phyloP scores from a whole-genome alignment of 2,888 invertebrate genomes.

The Neoitamus cyanurus region DNA sequence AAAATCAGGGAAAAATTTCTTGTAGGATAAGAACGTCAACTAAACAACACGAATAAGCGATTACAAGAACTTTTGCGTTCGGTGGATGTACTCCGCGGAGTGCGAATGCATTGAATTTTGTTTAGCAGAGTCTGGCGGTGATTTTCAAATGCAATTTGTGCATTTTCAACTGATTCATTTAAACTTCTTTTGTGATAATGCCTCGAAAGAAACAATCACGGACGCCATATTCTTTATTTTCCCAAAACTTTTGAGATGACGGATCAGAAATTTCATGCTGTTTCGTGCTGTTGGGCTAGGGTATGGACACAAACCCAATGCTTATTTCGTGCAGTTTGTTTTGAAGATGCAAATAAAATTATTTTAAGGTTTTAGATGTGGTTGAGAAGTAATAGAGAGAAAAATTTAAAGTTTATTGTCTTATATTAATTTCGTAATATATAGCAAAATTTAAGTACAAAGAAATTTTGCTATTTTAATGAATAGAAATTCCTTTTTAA shows the following conservation, averaged over 20 bases:
- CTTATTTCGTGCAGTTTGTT: neutral
- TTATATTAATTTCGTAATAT: no score
- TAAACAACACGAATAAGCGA: neutral
- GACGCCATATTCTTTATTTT: conserved; percentile 82
- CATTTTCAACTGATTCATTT: neutral
- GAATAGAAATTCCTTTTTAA: neutral
- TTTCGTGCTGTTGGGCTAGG: neutral
- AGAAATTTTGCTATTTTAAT: neutral
- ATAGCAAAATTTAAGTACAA: no score
- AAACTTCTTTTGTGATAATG: conserved; percentile 16
- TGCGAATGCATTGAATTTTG: neutral
- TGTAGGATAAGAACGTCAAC: neutral
- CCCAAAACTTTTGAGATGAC: conserved; percentile 55
- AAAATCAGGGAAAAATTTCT: neutral
- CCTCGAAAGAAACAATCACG: conserved; percentile 31
- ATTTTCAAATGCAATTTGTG: neutral
- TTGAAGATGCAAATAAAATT: neutral
- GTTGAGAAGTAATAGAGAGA: no score
- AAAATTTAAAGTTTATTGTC: no score
- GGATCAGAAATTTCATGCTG: neutral
- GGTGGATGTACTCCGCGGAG: neutral
- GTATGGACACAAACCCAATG: neutral
- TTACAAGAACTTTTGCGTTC: neutral
- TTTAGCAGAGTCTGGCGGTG: neutral
- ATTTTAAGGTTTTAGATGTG: neutral